These are phyloP conservation scores for Chelonus formosanus DNA, from an alignment of 2,888 invertebrate genomes.

Conservation along the genomic window DNA sequence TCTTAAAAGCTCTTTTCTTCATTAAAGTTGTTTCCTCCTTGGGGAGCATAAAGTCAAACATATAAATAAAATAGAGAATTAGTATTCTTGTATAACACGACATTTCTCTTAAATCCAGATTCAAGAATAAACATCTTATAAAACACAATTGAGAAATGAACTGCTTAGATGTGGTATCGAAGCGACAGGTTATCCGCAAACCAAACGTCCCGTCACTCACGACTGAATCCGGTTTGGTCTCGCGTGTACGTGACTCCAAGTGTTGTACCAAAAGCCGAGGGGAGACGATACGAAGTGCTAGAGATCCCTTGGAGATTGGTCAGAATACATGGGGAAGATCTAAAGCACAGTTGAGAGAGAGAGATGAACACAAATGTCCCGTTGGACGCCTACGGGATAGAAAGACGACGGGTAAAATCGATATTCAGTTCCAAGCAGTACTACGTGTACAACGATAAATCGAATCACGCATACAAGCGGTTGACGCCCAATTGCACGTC, in stretches of 20 bases:
- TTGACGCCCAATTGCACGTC: slow-evolving; percentile 60
- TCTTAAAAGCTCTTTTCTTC: too few species aligned
- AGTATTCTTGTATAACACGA: too few species aligned
- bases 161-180: slow-evolving; percentile 11
- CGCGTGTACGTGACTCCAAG: slow-evolving; percentile 32
- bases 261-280: slow-evolving; percentile 17
- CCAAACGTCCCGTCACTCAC: slow-evolving; percentile 23
- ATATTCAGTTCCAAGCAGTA: slow-evolving; percentile 46
- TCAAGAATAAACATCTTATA: neutral
- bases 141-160: slow-evolving; percentile 6
- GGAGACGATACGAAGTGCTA: slow-evolving; percentile 7
- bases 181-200: slow-evolving; percentile 33
- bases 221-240: slow-evolving; percentile 27
- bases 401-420: slow-evolving; percentile 42
- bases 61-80: too few species aligned
- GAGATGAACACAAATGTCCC: slow-evolving; percentile 5
- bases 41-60: too few species aligned
- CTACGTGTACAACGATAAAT: slow-evolving; percentile 52
- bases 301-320: slow-evolving; percentile 19
- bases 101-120: too few species aligned
- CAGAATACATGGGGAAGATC: slow-evolving; percentile 12
- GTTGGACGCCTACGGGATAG: slow-evolving; percentile 22
- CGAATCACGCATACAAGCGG: slow-evolving; percentile 55
- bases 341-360: neutral
- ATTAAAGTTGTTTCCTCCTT: too few species aligned